Base-by-base conservation (phyloP, 2,797 vertebrate species). In the Nothura maculosa region DNA sequence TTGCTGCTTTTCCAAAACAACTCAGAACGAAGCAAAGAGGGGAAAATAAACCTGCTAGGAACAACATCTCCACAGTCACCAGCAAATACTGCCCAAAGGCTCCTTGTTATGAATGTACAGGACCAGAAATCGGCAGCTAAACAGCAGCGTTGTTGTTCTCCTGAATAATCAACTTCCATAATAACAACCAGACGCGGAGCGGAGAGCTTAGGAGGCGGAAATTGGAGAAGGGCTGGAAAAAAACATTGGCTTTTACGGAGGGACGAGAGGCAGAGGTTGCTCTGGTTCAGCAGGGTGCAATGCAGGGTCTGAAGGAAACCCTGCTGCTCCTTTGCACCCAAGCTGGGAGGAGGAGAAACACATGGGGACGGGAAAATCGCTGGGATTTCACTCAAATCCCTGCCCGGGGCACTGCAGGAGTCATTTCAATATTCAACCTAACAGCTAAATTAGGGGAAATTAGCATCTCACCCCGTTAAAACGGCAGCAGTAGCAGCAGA, bases 181-280 rank as follows among this genome's bases (percentile, higher is more conserved):
- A 91, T 84, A 92, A 95, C 79, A 90, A 95, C 79, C 83, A 82
- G 57, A 67, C 78, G 80, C 47, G 73, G 86, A 94, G 89, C 86
- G 94, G 94, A 96, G 84, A 92, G 93, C 96, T 95, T 94, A 92
- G 64, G 70, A 74, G 93, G 92, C 86, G 93, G 93, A 93, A 96
- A 92, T 74, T 25, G 74, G 92, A 96, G 94, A 90, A 47, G 5
- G 90, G 75, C 52, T 63, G 92, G 94, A 85, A 90, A 92, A 96
- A 90, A 85, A 86, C 88, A 73, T 75, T 67, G 79, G 87, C 74
- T 94, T 76, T 73, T 4, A 57, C 6, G 2, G 81, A 89, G 52
- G 72, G 75, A 90, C 75, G 93, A 92, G 90, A 93, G 92, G 94
- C 84, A 95, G 63, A 74, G 88, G 87, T 6, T 22, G 80, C 80